These are phyloP conservation scores for Rhopalosiphum nymphaeae DNA, from an alignment of 2,888 invertebrate genomes.

Conservation along the genomic window DNA sequence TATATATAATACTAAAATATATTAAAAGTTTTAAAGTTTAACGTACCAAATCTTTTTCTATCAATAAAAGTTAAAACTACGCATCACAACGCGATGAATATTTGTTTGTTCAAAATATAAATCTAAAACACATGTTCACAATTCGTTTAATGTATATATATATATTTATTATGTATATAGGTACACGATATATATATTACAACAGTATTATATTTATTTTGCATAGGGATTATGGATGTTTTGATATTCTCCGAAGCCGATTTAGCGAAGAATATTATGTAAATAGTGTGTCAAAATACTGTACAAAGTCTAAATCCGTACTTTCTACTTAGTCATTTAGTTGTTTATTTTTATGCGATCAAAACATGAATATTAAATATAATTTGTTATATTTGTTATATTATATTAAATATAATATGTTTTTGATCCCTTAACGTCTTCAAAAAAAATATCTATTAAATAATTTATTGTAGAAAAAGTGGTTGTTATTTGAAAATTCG, in stretches of 20 bases:
- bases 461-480: no score
- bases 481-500: no score
- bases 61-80: not conserved
- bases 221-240: not conserved
- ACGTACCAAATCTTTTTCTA: not conserved
- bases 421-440: no score
- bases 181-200: not conserved
- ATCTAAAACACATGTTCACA: not conserved
- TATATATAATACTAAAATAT: not conserved
- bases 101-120: not conserved
- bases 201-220: conserved; percentile 8
- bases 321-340: not conserved
- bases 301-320: not conserved
- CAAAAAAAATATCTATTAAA: no score
- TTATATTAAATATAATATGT: not conserved
- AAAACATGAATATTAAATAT: not conserved
- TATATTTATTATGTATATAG: not conserved
- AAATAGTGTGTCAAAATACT: not conserved
- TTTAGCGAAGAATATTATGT: not conserved
- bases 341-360: not conserved
- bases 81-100: not conserved
- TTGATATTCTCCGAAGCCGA: not conserved
- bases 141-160: not conserved
- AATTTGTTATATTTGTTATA: not conserved
- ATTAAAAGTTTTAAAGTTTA: not conserved